phyloP scores from a whole-genome alignment of 2,888 invertebrate genomes.

The Lagria hirta region DNA sequence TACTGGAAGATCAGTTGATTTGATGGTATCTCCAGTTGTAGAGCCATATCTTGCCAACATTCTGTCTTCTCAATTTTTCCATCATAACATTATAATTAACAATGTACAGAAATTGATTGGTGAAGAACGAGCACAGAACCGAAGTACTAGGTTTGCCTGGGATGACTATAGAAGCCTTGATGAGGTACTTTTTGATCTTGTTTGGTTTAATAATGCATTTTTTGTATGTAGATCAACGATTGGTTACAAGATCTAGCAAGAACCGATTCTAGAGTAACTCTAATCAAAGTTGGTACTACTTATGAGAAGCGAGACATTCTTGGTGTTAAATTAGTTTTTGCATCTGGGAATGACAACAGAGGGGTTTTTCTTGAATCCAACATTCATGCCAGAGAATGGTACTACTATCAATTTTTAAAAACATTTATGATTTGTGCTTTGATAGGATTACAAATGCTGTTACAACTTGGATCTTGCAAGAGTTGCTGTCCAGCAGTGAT shows the following conservation, averaged over 20 bases:
- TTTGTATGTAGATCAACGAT: no score
- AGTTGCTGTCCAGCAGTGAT: constrained; percentile 64
- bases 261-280: no score
- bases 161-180: constrained; percentile 61
- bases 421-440: not conserved
- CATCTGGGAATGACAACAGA: constrained; percentile 56
- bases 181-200: constrained; percentile 47
- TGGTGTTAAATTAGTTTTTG: constrained; percentile 57
- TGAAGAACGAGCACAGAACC: constrained; percentile 18
- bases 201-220: not conserved
- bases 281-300: constrained; percentile 60
- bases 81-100: constrained; percentile 55
- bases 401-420: no score
- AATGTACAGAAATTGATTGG: constrained; percentile 53
- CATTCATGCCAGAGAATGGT: constrained; percentile 53
- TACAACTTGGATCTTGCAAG: constrained; percentile 61
- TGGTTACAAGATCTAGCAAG: no score
- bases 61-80: constrained; percentile 50
- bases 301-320: constrained; percentile 62
- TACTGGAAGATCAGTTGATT: constrained; percentile 53
- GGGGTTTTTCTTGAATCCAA: constrained; percentile 66
- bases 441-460: constrained; percentile 48
- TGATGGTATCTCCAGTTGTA: constrained; percentile 64
- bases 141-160: constrained; percentile 57
- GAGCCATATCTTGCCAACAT: constrained; percentile 52